Percentiles rank a stretch among this genome's conserved stretches.
Conservation (phyloP, 2,113 vertebrate genomes). For the Macquaria ambigua region DNA sequence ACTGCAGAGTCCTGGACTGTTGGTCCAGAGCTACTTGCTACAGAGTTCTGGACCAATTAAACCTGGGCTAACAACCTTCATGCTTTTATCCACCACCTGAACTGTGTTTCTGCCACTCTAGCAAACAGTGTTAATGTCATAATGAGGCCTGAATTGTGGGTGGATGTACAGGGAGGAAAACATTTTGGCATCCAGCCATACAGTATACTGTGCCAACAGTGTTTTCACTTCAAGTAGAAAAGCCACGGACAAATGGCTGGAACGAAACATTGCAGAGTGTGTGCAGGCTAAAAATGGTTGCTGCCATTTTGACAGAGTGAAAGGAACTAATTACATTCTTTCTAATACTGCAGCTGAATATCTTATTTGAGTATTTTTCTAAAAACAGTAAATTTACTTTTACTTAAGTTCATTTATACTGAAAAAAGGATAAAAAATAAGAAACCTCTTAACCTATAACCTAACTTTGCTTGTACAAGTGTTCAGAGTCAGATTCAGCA, state of each 20-base stretch:
- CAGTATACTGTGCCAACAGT: slow-evolving; percentile 2
- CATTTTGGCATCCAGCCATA: slow-evolving; percentile 39
- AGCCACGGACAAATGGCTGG: slow-evolving; percentile 19
- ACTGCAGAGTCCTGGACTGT: neutral
- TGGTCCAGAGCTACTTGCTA: neutral
- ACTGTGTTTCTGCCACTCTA: slow-evolving; percentile 16
- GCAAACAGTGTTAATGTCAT: slow-evolving; percentile 52
- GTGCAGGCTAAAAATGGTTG: neutral
- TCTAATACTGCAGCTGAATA: neutral
- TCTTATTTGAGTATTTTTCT: neutral
- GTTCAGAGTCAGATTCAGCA: neutral
- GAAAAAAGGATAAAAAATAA: neutral
- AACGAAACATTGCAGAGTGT: neutral
- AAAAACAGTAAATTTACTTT: neutral
- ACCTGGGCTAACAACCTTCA: neutral
- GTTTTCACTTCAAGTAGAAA: slow-evolving; percentile 26
- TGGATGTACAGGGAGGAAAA: neutral
- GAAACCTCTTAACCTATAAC: no score
- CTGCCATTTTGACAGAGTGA: neutral
- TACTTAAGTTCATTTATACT: no score
- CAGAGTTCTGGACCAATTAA: neutral
- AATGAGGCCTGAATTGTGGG: slow-evolving; percentile 38
- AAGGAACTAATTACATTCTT: neutral
- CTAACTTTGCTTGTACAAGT: neutral
- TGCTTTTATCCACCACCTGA: slow-evolving; percentile 8